Base-by-base conservation (phyloP, 2,888 invertebrate genomes). In the Octonoba sinensis region DNA sequence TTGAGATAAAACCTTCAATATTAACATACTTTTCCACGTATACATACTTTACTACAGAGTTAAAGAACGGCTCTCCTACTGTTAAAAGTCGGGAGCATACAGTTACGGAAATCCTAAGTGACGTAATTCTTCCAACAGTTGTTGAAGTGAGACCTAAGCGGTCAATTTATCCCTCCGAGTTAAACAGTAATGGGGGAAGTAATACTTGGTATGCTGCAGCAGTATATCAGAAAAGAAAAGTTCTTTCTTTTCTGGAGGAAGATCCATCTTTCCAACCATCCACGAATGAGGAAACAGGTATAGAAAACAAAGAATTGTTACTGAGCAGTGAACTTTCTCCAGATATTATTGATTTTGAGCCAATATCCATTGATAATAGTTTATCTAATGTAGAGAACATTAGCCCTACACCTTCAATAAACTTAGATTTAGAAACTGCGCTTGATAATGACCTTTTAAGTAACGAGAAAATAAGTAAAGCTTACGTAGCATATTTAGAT, bases 11-110 rank as follows among this genome's bases (percentile, higher is more conserved):
- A 13, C 84, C 85, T 51, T 83, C 84, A 6, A 77, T 72, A 12
- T 82, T 85, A 18, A 85, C 85, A n/a, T 85, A 72, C 49, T 85
- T 81, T 71, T 84, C 85, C 18, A 85, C 85, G 1, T 84, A 85
- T 47, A 85, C 85, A 1, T 76, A 83, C 27, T 83, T 76, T 24
- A 85, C 85, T 11, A 85, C 85, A 3, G 83, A 83, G 51, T 54
- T 83, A 1, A 57, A 49, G 6, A 70, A 83, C 27, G 74, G 79
- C 11, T 66, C 47, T 11, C 84, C 84, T 22, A 56, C 83, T 4
- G 66, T 83, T n/a, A 62, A 22, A 59, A 83, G 81, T 54, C 59
- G 79, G 22, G 83, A 85, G 57, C 81, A 81, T 44, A 84, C 84
- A 36, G 82, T 84, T 2, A 84, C 82, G n/a, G 82, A 82, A 65